These are phyloP conservation scores for Drosophila ohnishii DNA, from an alignment of 1,140 invertebrate species.

Conservation along the genomic window DNA sequence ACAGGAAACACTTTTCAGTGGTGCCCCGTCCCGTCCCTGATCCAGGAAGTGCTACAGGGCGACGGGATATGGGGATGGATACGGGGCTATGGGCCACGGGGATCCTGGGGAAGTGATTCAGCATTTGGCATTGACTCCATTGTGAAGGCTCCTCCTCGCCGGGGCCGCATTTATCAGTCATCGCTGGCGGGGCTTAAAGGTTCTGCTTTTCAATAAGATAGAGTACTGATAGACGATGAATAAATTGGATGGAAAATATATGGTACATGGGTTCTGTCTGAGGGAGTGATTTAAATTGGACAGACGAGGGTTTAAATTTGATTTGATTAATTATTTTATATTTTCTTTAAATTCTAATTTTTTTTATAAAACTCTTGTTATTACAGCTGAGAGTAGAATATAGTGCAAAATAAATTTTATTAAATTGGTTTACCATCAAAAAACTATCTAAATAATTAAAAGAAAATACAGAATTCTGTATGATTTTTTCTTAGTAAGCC, in stretches of 20 bases:
- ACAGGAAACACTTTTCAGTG: constrained; percentile 29
- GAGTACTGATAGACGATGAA: constrained; percentile 42
- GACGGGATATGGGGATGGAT: not conserved
- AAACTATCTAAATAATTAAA: not conserved
- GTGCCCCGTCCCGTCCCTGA: constrained; percentile 4
- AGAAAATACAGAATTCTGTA: too few relatives aligned
- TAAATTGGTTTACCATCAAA: not conserved
- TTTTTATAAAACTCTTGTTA: not conserved
- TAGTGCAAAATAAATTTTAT: not conserved
- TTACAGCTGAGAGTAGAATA: not conserved
- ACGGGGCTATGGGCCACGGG: not conserved
- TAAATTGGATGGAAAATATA: constrained; percentile 18
- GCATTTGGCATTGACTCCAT: constrained; percentile 66
- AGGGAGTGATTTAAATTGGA: not conserved
- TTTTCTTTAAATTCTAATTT: not conserved
- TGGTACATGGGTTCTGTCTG: not conserved
- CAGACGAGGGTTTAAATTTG: constrained; percentile 8
- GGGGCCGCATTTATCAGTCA: constrained; percentile 63
- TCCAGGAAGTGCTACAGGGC: constrained; percentile 45
- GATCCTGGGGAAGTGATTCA: constrained; percentile 54
- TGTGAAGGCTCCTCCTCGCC: constrained; percentile 34
- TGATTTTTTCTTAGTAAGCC: not conserved
- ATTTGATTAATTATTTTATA: constrained; percentile 26
- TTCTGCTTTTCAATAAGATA: constrained; percentile 49
- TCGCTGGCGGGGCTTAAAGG: constrained; percentile 29